Conservation (phyloP, 1,140 invertebrate genomes). For the Pseudoatta argentina region DNA sequence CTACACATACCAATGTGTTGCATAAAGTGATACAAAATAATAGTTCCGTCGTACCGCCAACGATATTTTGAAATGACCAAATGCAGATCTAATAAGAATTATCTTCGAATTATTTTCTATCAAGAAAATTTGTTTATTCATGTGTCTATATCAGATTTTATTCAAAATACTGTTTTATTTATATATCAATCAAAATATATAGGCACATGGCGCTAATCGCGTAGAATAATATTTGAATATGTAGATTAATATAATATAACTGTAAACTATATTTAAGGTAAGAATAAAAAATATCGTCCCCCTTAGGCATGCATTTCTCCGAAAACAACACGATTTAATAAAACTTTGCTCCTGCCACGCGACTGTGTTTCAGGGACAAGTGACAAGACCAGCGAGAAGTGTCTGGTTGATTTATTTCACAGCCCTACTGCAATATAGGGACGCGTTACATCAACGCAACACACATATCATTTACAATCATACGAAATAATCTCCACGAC, state of each 20-base stretch:
- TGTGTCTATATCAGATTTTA: conserved; percentile 20
- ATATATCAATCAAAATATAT: conserved; percentile 6
- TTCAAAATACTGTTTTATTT: conserved; percentile 11
- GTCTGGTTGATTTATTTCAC: conserved; percentile 77
- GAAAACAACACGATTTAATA: conserved; percentile 31
- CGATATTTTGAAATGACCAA: conserved; percentile 16
- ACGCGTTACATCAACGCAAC: conserved; percentile 74
- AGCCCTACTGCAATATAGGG: conserved; percentile 70
- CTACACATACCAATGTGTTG: not conserved
- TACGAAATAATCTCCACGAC: conserved; percentile 72
- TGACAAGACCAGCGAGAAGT: conserved; percentile 64
- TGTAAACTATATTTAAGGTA: conserved; percentile 48
- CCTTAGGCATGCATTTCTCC: conserved; percentile 39
- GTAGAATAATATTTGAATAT: conserved; percentile 35
- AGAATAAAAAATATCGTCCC: conserved; percentile 51
- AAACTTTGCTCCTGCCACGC: not conserved
- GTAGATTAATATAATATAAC: conserved; percentile 35
- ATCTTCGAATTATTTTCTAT: not conserved
- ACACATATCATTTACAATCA: conserved; percentile 76
- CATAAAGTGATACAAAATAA: conserved; percentile 27
- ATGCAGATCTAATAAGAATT: not conserved
- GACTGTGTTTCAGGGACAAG: conserved; percentile 34
- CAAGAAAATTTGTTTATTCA: not conserved
- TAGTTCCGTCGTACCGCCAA: not conserved
- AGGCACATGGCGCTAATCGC: conserved; percentile 19